Conservation (phyloP, 2,888 invertebrate species). For the Limnephilus marmoratus region DNA sequence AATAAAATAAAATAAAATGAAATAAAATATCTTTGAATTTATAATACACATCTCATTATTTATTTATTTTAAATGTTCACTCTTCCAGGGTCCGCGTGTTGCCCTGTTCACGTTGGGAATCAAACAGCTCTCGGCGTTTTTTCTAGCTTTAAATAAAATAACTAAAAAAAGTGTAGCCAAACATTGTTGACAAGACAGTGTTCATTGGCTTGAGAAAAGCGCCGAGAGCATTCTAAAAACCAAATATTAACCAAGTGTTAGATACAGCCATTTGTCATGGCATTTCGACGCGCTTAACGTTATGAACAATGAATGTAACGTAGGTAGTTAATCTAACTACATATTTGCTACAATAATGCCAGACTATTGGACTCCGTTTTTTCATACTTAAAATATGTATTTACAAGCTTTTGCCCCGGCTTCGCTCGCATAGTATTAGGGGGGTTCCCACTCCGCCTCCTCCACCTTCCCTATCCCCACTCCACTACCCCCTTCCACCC, state of each 20-base stretch:
- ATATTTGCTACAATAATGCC: too few species aligned
- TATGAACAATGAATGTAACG: neutral
- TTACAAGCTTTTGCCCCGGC: neutral
- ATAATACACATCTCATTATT: neutral
- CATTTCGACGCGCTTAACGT: neutral
- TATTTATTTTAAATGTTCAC: neutral
- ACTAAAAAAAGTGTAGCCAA: neutral
- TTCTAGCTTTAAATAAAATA: neutral
- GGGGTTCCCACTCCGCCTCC: too few species aligned
- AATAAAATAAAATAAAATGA: too few species aligned
- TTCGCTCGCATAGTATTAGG: too few species aligned
- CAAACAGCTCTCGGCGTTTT: neutral
- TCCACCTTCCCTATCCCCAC: too few species aligned
- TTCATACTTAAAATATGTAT: neutral
- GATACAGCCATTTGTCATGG: neutral
- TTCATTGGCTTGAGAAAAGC: neutral
- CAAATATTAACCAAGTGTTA: neutral
- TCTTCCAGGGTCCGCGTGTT: neutral
- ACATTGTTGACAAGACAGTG: neutral
- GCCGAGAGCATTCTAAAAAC: neutral
- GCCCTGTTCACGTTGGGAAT: neutral
- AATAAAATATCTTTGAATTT: too few species aligned
- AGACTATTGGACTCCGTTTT: neutral
- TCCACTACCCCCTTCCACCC: too few species aligned
- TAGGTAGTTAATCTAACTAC: too few species aligned